Evolutionary conservation across 2,797 vertebrate genomes (phyloP), one percentile per base, ranked within the genome.

Genomic region (Steatocranus sp.): DNA sequence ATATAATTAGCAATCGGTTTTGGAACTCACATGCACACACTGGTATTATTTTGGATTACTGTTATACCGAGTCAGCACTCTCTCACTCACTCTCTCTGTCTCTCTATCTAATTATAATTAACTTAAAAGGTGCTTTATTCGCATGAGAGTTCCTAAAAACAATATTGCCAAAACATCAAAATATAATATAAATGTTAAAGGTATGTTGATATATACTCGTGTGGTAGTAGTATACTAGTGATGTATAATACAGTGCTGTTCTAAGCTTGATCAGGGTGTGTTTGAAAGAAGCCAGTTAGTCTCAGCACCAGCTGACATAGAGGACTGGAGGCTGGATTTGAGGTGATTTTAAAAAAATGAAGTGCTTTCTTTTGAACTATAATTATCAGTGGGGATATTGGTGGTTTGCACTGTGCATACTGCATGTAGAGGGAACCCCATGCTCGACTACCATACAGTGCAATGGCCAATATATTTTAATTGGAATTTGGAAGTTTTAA

Each of bases 41-140:
- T 30, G 20, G 18, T 17, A 82, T 70, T 49, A 82, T 46, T 58
- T 36, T 68, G 88, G 86, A 88, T 91, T 91, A 89, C 17, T 83
- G 79, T 85, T 85, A 85, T 83, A 77, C 75, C 27, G n/a, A 48
- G n/a, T 41, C 20, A 79, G 79, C 17, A 23, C 38, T 15, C 11
- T 1, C 32, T 86, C 63, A 2, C 11, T 2, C 32, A 81, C 63
- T 56, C 25, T 77, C 78, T 51, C 50, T 75, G 5, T 51, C 12
- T 48, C 63, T 92, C 20, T 68, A 0, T 68, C 20, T 68, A 25
- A 43, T 25, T 68, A 41, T 68, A 43, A 68, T 43, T 27, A 0
- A 70, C 11, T 25, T 17, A 15, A 41, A 46, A 70, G 9, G 66
- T 18, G 15, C 10, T 30, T 70, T 46, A 18, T 18, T 70, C 0